phyloP scores from a whole-genome alignment of 92 coral and sea anemone genomes.

The Micromussa lordhowensis region DNA sequence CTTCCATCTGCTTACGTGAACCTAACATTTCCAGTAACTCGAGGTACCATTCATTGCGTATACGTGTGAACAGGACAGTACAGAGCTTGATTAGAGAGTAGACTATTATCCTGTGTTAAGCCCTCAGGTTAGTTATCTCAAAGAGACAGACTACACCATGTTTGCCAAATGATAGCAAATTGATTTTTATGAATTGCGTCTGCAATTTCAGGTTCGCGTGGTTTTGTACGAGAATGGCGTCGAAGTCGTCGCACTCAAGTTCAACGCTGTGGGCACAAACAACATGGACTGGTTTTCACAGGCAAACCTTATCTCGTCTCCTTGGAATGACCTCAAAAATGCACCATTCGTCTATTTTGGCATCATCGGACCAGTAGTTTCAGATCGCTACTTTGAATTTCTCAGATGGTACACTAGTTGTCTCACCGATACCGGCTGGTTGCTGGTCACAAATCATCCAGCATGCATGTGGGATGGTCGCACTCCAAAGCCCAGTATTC shows the following conservation, averaged over 20 bases:
- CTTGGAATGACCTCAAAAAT: slow-evolving; percentile 40
- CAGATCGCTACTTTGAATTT: slow-evolving; percentile 20
- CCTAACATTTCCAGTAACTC: no score
- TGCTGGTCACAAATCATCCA: background rate
- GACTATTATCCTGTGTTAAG: no score
- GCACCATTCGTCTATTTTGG: background rate
- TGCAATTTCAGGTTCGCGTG: slow-evolving; percentile 7
- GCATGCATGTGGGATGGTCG: slow-evolving; percentile 2
- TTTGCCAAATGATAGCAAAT: no score
- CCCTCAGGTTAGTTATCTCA: no score
- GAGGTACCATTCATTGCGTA: no score
- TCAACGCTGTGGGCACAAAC: slow-evolving; percentile 13
- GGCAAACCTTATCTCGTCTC: slow-evolving; percentile 6
- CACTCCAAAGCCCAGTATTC: background rate
- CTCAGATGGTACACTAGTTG: slow-evolving; percentile 2
- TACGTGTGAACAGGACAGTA: no score
- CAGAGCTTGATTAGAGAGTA: no score
- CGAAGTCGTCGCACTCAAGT: slow-evolving; percentile 19
- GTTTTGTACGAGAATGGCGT: slow-evolving; percentile 8
- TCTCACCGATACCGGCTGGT: slow-evolving; percentile 7
- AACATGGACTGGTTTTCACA: slow-evolving; percentile 39
- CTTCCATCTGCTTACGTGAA: no score
- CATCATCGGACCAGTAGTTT: background rate
- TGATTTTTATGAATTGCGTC: background rate
- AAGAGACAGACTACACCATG: no score